Evolutionary conservation across 2,113 vertebrate species (phyloP).

Genomic region (Polypterus bichir): DNA sequence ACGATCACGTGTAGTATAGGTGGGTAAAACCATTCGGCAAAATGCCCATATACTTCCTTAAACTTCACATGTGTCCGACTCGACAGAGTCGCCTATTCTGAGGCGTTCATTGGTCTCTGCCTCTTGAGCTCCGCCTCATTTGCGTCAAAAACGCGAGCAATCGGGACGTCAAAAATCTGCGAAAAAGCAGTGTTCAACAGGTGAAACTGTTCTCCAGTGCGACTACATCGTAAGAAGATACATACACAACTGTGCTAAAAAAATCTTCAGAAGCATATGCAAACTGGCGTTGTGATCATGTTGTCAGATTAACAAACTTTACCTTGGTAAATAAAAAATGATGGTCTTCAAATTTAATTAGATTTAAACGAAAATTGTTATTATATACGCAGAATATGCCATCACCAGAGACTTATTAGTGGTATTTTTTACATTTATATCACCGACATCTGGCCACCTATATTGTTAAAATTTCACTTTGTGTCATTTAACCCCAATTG

Average conservation of each 20-base stretch:
- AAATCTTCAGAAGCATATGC: too few relatives aligned
- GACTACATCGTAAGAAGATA: not conserved
- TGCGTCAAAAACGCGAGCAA: too few relatives aligned
- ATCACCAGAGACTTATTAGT: not conserved
- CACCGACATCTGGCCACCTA: constrained; percentile 11
- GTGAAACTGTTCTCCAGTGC: not conserved
- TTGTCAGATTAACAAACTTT: not conserved
- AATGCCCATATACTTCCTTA: too few relatives aligned
- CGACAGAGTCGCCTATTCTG: too few relatives aligned
- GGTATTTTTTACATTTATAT: constrained; percentile 8
- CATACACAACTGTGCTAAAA: not conserved
- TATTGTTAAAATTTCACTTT: constrained; percentile 6
- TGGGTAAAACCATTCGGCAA: too few relatives aligned
- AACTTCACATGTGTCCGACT: too few relatives aligned
- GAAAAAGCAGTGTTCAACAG: constrained; percentile 34
- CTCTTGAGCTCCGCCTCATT: too few relatives aligned
- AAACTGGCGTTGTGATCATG: not conserved
- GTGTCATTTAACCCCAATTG: constrained; percentile 18
- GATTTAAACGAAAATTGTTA: not conserved
- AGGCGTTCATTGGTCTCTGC: too few relatives aligned
- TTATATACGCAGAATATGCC: not conserved
- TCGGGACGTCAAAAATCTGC: constrained; percentile 38
- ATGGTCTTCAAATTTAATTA: not conserved
- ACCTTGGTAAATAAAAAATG: not conserved
- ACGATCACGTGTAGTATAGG: too few relatives aligned